Conservation (phyloP, 2,797 vertebrate genomes). For the Pangasius krempfi region DNA sequence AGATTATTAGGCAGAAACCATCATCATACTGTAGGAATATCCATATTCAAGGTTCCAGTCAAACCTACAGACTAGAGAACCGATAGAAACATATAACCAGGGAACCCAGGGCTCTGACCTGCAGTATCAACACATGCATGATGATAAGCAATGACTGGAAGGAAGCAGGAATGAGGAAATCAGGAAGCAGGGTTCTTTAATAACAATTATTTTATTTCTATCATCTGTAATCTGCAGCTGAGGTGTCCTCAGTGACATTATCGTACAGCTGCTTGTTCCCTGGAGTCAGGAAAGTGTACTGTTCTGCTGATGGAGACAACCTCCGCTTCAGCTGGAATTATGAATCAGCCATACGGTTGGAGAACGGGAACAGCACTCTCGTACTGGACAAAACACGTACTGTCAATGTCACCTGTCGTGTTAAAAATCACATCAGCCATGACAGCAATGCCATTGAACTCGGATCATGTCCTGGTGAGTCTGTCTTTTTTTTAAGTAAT, state of each 20-base stretch:
- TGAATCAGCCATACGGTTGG: background rate
- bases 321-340: conserved; percentile 27
- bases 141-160: background rate
- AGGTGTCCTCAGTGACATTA: conserved; percentile 10
- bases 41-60: background rate
- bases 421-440: background rate
- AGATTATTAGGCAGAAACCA: background rate
- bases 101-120: background rate
- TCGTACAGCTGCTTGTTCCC: background rate
- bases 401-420: background rate
- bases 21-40: background rate
- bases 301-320: conserved; percentile 9
- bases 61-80: background rate
- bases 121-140: background rate
- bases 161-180: background rate
- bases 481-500: background rate
- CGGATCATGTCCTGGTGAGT: background rate
- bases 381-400: background rate
- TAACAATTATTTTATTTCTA: background rate
- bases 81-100: background rate
- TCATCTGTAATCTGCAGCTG: background rate
- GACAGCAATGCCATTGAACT: background rate
- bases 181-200: background rate
- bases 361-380: background rate
- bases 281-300: no score